phyloP scores from a whole-genome alignment of 2,113 vertebrate species.

The Cariama cristata region DNA sequence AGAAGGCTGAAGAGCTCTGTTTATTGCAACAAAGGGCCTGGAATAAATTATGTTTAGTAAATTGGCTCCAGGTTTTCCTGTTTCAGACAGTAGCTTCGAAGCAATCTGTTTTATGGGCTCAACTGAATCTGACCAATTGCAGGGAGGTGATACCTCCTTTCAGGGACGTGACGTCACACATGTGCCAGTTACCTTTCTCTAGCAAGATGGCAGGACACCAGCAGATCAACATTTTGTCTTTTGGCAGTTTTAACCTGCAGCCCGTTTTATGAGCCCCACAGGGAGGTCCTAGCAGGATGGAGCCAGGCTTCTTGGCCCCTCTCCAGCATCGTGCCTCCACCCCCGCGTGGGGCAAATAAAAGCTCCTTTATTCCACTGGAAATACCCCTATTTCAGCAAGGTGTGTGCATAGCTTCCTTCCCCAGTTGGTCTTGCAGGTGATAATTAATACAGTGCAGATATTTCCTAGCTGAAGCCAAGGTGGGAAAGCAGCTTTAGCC shows the following conservation, averaged over 20 bases:
- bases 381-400: neutral
- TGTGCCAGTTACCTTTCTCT: neutral
- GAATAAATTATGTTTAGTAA: conserved; percentile 75
- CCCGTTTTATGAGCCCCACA: neutral
- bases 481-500: neutral
- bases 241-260: neutral
- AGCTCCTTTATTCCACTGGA: conserved; percentile 27
- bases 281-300: neutral
- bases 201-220: neutral
- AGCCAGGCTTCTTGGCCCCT: neutral
- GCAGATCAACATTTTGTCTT: neutral
- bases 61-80: conserved; percentile 77
- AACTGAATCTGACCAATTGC: conserved; percentile 57
- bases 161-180: neutral
- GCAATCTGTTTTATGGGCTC: conserved; percentile 60
- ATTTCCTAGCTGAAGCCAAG: neutral
- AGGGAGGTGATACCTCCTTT: conserved; percentile 67
- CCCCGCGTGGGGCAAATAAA: neutral
- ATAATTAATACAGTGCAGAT: conserved; percentile 50
- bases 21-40: conserved; percentile 74
- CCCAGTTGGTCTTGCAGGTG: neutral
- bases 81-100: conserved; percentile 76
- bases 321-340: neutral
- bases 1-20: conserved; percentile 73
- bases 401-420: neutral